Conservation (phyloP, 1,140 invertebrate species). For the Euwallacea fornicatus region DNA sequence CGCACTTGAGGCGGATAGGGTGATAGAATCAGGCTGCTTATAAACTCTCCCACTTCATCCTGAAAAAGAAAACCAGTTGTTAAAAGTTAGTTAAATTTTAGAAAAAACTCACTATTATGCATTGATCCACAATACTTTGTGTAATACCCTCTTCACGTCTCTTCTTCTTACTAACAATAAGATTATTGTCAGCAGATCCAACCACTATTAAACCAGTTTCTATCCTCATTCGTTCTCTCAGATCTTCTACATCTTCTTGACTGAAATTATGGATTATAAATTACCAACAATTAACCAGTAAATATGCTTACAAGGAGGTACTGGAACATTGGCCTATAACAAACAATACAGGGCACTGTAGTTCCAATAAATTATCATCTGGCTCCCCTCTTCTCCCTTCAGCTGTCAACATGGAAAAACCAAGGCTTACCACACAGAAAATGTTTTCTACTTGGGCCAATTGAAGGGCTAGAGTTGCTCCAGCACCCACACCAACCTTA, state of each 20-base stretch:
- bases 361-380: constrained; percentile 76
- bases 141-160: constrained; percentile 74
- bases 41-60: constrained; percentile 67
- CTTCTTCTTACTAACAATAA: constrained; percentile 72
- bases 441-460: constrained; percentile 67
- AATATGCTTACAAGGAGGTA: constrained; percentile 50
- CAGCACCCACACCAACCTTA: constrained; percentile 72
- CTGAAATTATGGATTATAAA: constrained; percentile 47
- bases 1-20: constrained; percentile 63
- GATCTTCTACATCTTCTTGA: constrained; percentile 75
- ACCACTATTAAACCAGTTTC: constrained; percentile 79
- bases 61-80: constrained; percentile 36
- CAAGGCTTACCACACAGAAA: constrained; percentile 76
- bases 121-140: constrained; percentile 79
- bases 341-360: constrained; percentile 76
- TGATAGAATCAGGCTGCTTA: constrained; percentile 61
- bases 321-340: constrained; percentile 77
- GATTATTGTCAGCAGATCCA: constrained; percentile 78
- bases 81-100: neutral
- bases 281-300: neutral
- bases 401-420: constrained; percentile 76
- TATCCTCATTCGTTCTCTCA: constrained; percentile 73
- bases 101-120: constrained; percentile 62
- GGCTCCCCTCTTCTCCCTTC: constrained; percentile 76
- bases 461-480: constrained; percentile 72